Evolutionary conservation across 2,888 invertebrate species (phyloP).

Genomic region (Actias luna): DNA sequence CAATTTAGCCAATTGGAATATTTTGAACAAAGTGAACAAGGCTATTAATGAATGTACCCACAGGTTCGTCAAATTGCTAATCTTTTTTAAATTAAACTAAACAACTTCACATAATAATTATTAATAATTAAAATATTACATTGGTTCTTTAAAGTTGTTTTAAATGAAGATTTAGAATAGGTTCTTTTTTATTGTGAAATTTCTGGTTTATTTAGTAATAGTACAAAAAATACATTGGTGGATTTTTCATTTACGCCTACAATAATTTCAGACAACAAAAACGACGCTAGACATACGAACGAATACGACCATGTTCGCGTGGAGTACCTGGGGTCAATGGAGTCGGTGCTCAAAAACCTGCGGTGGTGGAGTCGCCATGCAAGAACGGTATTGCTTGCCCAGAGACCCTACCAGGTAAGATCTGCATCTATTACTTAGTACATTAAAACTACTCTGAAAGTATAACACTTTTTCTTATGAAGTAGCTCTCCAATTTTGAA

Average conservation of each 20-base stretch:
- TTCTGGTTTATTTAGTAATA: neutral
- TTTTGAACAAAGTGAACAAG: constrained; percentile 53
- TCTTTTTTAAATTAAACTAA: constrained; percentile 12
- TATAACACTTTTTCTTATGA: no score
- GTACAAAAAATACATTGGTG: neutral
- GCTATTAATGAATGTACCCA: constrained; percentile 45
- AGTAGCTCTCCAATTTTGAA: no score
- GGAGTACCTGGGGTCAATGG: constrained; percentile 89
- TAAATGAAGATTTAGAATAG: neutral
- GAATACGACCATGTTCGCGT: constrained; percentile 72
- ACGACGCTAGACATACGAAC: constrained; percentile 53
- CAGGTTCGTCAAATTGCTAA: constrained; percentile 47
- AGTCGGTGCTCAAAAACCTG: constrained; percentile 88
- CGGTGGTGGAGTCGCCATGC: constrained; percentile 88
- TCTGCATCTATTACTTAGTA: no score
- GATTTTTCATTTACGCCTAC: neutral
- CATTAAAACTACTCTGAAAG: no score
- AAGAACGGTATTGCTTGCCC: constrained; percentile 85
- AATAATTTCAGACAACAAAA: constrained; percentile 46
- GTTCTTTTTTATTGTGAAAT: neutral
- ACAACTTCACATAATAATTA: neutral
- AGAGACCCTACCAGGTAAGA: constrained; percentile 75
- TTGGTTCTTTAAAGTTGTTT: neutral
- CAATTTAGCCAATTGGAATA: constrained; percentile 45
- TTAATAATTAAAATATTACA: neutral